phyloP scores from a whole-genome alignment of 1,140 invertebrate species.

The Bilobella aurantiaca region DNA sequence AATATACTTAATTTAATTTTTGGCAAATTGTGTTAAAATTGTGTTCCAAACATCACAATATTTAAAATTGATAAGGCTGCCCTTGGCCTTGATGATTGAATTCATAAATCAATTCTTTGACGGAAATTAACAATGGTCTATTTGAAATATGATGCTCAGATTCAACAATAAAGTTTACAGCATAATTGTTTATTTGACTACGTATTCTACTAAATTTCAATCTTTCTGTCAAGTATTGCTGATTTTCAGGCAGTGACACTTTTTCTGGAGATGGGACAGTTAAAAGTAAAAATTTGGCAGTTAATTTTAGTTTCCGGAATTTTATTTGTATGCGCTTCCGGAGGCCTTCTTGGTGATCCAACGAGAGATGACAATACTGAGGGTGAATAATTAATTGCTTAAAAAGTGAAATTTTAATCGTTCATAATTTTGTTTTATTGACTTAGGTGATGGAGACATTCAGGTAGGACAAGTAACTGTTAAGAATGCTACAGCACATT shows the following conservation, averaged over 20 bases:
- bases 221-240: too few species aligned
- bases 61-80: too few species aligned
- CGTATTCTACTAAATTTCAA: too few species aligned
- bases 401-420: not conserved
- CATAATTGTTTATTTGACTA: too few species aligned
- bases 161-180: too few species aligned
- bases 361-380: not conserved
- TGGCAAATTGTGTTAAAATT: not conserved
- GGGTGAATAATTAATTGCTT: not conserved
- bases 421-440: not conserved
- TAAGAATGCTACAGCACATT: not conserved
- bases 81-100: too few species aligned
- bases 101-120: too few species aligned
- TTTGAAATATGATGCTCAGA: too few species aligned
- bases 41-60: not conserved
- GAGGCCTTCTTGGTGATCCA: not conserved
- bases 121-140: too few species aligned
- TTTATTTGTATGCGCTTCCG: not conserved
- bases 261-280: not conserved
- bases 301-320: not conserved
- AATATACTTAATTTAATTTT: not conserved
- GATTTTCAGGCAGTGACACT: not conserved
- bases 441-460: conserved; percentile 34
- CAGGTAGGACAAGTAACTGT: not conserved
- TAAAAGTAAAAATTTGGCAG: not conserved